Conservation (phyloP, 2,888 invertebrate species). For the Heteropelma amictum region DNA sequence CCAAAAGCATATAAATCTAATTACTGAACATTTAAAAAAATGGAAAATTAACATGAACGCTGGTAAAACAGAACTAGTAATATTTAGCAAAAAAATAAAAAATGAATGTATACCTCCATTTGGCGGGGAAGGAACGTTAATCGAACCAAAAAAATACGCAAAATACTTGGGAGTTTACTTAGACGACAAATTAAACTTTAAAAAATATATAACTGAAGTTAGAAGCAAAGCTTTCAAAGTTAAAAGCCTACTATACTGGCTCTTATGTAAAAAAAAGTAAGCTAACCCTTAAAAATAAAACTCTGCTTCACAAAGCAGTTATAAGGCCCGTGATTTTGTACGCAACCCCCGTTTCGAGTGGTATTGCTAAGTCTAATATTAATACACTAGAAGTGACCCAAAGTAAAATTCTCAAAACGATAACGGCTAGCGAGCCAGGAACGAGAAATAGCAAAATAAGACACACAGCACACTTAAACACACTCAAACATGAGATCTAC, state of each 20-base stretch:
- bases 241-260: not conserved
- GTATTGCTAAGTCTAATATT: not conserved
- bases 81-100: conserved; percentile 41
- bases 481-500: no score
- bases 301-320: conserved; percentile 22
- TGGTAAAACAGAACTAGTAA: conserved; percentile 52
- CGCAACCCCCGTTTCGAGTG: conserved; percentile 20
- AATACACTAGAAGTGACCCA: conserved; percentile 7
- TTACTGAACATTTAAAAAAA: conserved; percentile 23
- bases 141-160: conserved; percentile 4
- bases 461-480: no score
- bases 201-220: not conserved
- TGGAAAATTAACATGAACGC: conserved; percentile 53
- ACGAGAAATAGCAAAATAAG: not conserved
- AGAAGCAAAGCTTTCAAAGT: not conserved
- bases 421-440: not conserved
- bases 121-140: not conserved
- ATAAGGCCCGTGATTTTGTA: conserved; percentile 33
- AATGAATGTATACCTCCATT: not conserved
- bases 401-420: conserved; percentile 18
- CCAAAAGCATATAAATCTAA: not conserved
- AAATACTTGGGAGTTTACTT: conserved; percentile 32
- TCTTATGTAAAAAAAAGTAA: conserved; percentile 11
- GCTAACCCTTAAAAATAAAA: conserved; percentile 23
- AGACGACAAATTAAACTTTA: conserved; percentile 15